Percentiles rank a stretch among this genome's conserved stretches.
These are phyloP conservation scores for Polymixis lichenea DNA, from an alignment of 2,888 invertebrate species.

Conservation along the genomic window DNA sequence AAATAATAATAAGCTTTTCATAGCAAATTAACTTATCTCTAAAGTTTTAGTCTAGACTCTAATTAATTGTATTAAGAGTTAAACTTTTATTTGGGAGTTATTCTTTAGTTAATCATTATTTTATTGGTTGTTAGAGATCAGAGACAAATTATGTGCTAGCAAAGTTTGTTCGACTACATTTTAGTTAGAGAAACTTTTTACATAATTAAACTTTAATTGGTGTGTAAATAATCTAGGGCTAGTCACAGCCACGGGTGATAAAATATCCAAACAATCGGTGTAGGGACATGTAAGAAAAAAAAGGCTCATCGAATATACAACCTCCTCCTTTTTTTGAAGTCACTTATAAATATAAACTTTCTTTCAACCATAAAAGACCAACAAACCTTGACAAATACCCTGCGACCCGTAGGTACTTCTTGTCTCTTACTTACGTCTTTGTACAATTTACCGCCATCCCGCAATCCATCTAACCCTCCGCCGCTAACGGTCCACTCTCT, in stretches of 20 bases:
- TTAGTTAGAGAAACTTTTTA: neutral
- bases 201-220: neutral
- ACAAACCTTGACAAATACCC: neutral
- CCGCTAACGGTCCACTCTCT: conserved; percentile 55
- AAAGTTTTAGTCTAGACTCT: neutral
- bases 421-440: conserved; percentile 7
- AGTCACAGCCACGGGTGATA: too few species aligned
- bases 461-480: conserved; percentile 40
- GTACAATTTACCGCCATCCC: conserved; percentile 26
- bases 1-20: conserved; percentile 14
- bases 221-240: too few species aligned
- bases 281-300: too few species aligned
- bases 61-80: neutral
- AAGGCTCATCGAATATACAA: too few species aligned
- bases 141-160: neutral
- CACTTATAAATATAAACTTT: neutral
- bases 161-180: neutral
- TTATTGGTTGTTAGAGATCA: neutral
- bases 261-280: too few species aligned
- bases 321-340: neutral
- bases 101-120: neutral
- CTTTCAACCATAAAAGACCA: neutral
- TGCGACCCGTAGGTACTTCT: neutral
- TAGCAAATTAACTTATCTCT: neutral
- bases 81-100: neutral